These are phyloP conservation scores for Phodopus roborovskii DNA, from an alignment of 2,113 vertebrate genomes.

Conservation along the genomic window DNA sequence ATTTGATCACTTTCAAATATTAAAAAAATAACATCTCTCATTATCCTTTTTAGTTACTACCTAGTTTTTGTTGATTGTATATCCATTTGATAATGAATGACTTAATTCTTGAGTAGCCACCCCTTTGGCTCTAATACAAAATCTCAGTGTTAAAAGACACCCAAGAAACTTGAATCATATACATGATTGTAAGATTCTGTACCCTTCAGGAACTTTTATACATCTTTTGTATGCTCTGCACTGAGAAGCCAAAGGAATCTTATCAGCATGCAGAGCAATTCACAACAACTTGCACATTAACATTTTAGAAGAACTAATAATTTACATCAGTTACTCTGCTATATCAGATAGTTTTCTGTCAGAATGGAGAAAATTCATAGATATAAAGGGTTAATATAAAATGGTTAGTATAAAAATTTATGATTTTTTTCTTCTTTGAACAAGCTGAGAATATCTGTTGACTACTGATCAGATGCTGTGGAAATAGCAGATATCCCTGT, in stretches of 20 bases:
- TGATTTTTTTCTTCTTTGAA: constrained; percentile 26
- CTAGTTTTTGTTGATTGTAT: not conserved
- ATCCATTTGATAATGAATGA: not conserved
- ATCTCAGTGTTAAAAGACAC: not conserved
- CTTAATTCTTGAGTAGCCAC: not conserved
- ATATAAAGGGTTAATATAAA: not conserved
- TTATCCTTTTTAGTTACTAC: not conserved
- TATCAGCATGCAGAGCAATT: not conserved
- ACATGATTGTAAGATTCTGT: not conserved
- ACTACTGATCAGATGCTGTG: not conserved
- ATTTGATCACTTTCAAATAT: not conserved
- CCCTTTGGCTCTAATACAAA: not conserved
- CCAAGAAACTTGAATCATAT: not conserved
- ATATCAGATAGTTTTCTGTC: not conserved
- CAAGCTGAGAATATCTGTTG: not conserved
- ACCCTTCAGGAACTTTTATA: not conserved
- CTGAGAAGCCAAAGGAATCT: not conserved
- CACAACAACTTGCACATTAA: not conserved
- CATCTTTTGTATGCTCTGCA: not conserved
- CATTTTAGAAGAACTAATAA: not conserved
- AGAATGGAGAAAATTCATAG: not conserved
- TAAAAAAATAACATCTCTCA: not conserved
- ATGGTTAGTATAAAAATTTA: not conserved
- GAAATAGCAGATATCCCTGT: too few species aligned
- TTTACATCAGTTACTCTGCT: not conserved